phyloP scores from a whole-genome alignment of 2,888 invertebrate genomes.

The Drosophila kuntzei region DNA sequence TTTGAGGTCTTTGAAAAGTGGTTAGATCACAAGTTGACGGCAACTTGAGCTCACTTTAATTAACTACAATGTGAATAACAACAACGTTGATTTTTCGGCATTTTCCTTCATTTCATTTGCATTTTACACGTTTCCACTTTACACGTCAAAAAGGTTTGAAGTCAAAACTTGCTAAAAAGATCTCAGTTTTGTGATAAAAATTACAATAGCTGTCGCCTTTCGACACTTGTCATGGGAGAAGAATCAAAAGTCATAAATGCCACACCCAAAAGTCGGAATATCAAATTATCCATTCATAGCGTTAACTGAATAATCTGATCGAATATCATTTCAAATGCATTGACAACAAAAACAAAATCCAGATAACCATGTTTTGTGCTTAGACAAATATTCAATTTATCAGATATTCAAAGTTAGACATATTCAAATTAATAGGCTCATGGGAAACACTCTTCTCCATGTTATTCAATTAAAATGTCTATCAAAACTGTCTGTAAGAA shows the following conservation, averaged over 20 bases:
- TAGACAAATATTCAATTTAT: conserved; percentile 5
- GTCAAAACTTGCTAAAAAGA: conserved; percentile 21
- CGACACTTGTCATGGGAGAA: conserved; percentile 50
- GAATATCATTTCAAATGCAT: conserved; percentile 16
- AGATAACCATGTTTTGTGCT: background rate
- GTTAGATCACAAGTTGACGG: conserved; percentile 25
- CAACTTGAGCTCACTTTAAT: conserved; percentile 44
- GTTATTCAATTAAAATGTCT: background rate
- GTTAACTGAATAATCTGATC: conserved; percentile 23
- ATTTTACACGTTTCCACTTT: conserved; percentile 31
- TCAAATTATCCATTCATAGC: conserved; percentile 51
- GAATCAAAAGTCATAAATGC: conserved; percentile 50
- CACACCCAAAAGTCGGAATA: conserved; percentile 40
- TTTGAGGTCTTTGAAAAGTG: conserved; percentile 25
- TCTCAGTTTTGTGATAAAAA: conserved; percentile 8
- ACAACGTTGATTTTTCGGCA: conserved; percentile 23
- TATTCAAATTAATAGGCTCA: background rate
- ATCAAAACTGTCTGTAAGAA: background rate
- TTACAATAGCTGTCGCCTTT: conserved; percentile 28
- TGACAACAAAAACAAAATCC: background rate
- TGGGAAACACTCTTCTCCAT: background rate
- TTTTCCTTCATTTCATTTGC: conserved; percentile 33
- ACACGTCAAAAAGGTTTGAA: conserved; percentile 12
- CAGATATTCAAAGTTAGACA: conserved; percentile 14
- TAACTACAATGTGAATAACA: conserved; percentile 34